Evolutionary conservation across 2,888 invertebrate species (phyloP).

Genomic region (Ophioninae sp.): DNA sequence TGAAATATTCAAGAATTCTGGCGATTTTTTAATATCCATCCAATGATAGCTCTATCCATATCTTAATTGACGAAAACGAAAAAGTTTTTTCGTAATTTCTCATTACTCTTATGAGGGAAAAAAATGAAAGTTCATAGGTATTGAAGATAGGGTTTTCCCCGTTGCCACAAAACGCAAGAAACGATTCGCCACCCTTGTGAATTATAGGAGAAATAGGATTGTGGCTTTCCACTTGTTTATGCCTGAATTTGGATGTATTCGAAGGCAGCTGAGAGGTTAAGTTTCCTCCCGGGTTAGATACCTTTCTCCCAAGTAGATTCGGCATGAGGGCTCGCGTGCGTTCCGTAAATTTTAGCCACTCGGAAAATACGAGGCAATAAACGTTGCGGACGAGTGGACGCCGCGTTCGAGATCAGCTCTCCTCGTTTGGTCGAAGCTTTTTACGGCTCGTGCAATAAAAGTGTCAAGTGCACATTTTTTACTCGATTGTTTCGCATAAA

Average conservation of each 20-base stretch:
- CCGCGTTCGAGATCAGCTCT: conserved; percentile 41
- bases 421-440: conserved; percentile 53
- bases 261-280: not conserved
- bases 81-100: not conserved
- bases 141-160: conserved; percentile 10
- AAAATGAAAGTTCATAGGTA: not conserved
- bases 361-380: conserved; percentile 64
- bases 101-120: not conserved
- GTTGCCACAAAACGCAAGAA: not conserved
- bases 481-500: conserved; percentile 63
- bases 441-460: conserved; percentile 61
- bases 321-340: conserved; percentile 17
- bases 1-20: too few relatives aligned
- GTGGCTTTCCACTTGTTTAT: not conserved
- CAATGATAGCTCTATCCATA: too few relatives aligned
- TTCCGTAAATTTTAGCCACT: conserved; percentile 51
- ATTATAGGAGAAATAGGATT: not conserved
- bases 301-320: conserved; percentile 27
- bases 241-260: conserved; percentile 10
- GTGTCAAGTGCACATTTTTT: conserved; percentile 62
- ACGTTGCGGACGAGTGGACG: conserved; percentile 49
- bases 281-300: not conserved
- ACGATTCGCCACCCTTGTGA: not conserved
- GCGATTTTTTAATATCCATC: too few relatives aligned
- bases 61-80: too few relatives aligned